Evolutionary conservation across 2,113 vertebrate genomes (phyloP).

Genomic region (Cheirogaleus medius): DNA sequence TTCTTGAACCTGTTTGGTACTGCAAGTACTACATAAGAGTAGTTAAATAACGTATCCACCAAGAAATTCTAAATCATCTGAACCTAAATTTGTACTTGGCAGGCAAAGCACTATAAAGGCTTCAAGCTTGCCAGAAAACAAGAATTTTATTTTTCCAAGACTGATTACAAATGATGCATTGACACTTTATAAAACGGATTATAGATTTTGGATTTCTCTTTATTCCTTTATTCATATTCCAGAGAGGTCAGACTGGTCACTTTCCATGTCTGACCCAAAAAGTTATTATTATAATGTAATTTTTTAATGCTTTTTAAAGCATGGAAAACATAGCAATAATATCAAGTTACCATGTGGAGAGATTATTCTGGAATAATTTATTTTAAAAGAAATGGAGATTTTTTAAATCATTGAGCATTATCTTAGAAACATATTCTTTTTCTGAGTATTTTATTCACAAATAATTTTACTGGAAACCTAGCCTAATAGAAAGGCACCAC

Average conservation of each 20-base stretch:
- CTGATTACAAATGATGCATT: constrained; percentile 22
- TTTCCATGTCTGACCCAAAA: neutral
- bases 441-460: neutral
- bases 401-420: neutral
- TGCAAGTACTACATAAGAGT: neutral
- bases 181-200: constrained; percentile 23
- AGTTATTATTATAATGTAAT: neutral
- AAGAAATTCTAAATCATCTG: constrained; percentile 42
- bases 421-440: neutral
- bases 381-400: neutral
- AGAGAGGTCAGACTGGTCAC: neutral
- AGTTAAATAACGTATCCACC: neutral
- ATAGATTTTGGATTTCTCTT: neutral
- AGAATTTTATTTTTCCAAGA: constrained; percentile 16
- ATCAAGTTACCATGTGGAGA: neutral
- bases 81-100: constrained; percentile 39
- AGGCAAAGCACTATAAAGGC: neutral
- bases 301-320: neutral
- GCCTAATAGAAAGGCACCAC: neutral
- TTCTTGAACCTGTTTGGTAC: neutral
- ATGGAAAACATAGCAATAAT: neutral
- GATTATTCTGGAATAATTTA: neutral
- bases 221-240: neutral
- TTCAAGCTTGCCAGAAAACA: constrained; percentile 41
- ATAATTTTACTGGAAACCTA: neutral